Evolutionary conservation across 2,797 vertebrate genomes (phyloP), one percentile per base, ranked within the genome.

Genomic region (Microctenopoma lineatum): DNA sequence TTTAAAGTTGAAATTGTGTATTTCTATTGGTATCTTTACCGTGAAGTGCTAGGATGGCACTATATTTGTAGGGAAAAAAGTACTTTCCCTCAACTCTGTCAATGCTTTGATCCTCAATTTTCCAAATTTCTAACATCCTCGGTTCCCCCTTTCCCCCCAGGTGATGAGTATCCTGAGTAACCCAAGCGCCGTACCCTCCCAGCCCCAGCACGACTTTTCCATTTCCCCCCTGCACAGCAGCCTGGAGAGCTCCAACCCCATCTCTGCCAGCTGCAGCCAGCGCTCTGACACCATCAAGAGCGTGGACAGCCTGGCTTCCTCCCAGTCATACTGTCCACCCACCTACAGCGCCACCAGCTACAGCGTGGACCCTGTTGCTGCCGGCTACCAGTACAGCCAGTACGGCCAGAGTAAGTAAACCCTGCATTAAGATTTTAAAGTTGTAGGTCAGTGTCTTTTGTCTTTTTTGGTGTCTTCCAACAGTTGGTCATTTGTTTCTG

Each of bases 201-300:
- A 98, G 92, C 84, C 96, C 2, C 97, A 98, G 93, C 95, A 97
- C 27, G 97, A 99, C 86, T 99, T 98, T 92, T 98, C 97, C 91
- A 97, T 99, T 91, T 99, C 98, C 55, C 97, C 97, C 0, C 96
- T 99, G 65, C 97, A 98, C 36, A 85, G 97, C 47, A 92, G 96
- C 86, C 93, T 99, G 92, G 97, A 99, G 65, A 93, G 94, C 13
- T 95, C 96, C 85, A 96, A 96, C 90, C 92, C 96, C 85, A 96
- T 99, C 92, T 97, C 97, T 7, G 97, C 96, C 85, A 99, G 97
- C 94, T 99, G 97, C 93, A 98, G 97, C 93, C 97, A 99, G 93
- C 87, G 97, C 70, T 96, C 96, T 0, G 97, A 99, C 91, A 91
- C 96, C 94, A 97, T 99, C 94, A 99, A 98, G 90, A 93, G 96